These are phyloP conservation scores for Pyralis farinalis DNA, from an alignment of 2,888 invertebrate species.

Conservation along the genomic window DNA sequence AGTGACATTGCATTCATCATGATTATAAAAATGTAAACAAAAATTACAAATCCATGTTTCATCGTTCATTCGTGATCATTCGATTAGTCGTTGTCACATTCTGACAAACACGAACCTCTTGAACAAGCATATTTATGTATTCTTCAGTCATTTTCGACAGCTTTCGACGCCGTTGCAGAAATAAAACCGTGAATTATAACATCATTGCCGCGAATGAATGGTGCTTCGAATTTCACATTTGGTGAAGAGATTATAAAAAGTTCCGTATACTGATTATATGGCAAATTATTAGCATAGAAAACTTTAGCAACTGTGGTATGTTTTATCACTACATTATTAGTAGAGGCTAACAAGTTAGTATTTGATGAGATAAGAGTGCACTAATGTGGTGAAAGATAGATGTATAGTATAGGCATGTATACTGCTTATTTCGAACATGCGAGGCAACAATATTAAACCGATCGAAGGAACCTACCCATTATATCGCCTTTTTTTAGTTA, in stretches of 20 bases:
- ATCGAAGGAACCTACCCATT: too few species aligned
- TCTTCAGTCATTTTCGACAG: constrained; percentile 4
- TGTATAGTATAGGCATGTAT: too few species aligned
- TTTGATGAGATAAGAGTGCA: too few species aligned
- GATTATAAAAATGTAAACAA: background rate
- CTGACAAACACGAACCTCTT: constrained; percentile 6
- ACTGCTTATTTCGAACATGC: too few species aligned
- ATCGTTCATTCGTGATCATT: too few species aligned
- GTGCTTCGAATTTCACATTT: background rate
- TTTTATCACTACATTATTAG: too few species aligned
- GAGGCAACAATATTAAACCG: too few species aligned
- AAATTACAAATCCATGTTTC: background rate
- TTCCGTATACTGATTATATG: background rate
- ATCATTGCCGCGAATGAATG: background rate
- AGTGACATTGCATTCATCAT: background rate
- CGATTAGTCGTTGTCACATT: constrained; percentile 4
- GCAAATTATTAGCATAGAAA: background rate
- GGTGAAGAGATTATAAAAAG: background rate
- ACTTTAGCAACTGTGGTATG: background rate
- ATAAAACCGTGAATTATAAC: background rate
- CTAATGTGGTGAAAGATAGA: too few species aligned
- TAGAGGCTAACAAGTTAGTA: too few species aligned
- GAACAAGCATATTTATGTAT: constrained; percentile 10
- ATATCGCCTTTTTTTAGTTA: too few species aligned
- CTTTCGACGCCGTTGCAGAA: constrained; percentile 2